Evolutionary conservation across 2,888 invertebrate species (phyloP).

Genomic region (Taenaris catops): DNA sequence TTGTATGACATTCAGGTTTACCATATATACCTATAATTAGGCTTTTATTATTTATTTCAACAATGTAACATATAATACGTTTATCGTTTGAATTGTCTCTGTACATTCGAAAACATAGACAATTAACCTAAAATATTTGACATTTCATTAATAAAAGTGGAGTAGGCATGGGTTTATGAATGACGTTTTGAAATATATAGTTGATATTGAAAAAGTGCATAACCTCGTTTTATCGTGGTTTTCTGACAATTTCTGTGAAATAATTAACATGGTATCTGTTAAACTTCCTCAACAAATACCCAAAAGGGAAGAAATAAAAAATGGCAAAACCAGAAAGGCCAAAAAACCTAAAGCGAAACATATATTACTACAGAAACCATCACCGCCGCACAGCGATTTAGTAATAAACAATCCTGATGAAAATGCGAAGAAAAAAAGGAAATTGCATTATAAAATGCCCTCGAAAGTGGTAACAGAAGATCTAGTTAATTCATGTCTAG

Average conservation of each 20-base stretch:
- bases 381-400: background rate
- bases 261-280: constrained; percentile 25
- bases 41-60: no score
- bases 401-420: background rate
- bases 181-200: no score
- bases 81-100: no score
- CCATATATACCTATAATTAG: no score
- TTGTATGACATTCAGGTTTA: no score
- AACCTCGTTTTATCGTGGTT: no score
- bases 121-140: no score
- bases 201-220: no score
- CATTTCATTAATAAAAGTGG: no score
- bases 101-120: no score
- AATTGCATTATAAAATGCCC: constrained; percentile 50
- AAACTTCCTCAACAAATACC: constrained; percentile 23
- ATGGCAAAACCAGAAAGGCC: constrained; percentile 12
- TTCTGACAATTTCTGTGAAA: background rate
- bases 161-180: no score
- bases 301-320: constrained; percentile 21
- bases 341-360: background rate
- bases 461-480: constrained; percentile 47
- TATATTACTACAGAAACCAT: background rate
- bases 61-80: no score
- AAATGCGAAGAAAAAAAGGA: constrained; percentile 29
- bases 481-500: constrained; percentile 43